Conservation (phyloP, 2,797 vertebrate species). For the Harpagifer antarcticus region DNA sequence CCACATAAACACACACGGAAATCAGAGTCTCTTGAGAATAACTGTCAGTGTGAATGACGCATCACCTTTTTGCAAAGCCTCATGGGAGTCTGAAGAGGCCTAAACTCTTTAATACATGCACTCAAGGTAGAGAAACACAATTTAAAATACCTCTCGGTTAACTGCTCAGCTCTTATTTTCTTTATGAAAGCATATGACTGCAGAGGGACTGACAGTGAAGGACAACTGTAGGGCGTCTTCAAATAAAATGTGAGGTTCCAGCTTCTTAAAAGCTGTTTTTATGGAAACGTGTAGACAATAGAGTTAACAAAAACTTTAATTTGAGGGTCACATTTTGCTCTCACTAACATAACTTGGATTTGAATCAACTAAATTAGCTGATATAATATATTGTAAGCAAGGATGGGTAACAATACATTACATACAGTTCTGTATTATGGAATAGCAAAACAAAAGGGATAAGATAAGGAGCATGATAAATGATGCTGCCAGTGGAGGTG, state of each 20-base stretch:
- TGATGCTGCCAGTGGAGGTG: slow-evolving; percentile 28
- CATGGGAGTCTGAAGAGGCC: slow-evolving; percentile 45
- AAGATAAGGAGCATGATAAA: not conserved
- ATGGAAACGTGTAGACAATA: not conserved
- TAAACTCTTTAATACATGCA: not conserved
- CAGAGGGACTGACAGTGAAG: slow-evolving; percentile 1
- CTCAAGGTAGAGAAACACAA: not conserved
- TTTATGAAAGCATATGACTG: not conserved
- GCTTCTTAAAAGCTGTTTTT: not conserved
- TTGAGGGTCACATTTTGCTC: not conserved
- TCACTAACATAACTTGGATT: not conserved
- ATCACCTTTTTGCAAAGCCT: slow-evolving; percentile 42
- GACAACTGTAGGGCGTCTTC: not conserved
- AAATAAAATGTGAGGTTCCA: not conserved
- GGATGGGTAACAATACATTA: not conserved
- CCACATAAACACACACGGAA: slow-evolving; percentile 21
- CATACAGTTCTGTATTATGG: not conserved
- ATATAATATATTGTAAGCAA: not conserved
- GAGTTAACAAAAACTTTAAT: not conserved
- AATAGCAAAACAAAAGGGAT: not conserved
- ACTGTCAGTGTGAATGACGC: slow-evolving; percentile 40
- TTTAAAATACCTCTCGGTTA: slow-evolving; percentile 14
- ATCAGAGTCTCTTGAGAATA: slow-evolving; percentile 22
- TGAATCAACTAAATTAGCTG: rapidly evolving
- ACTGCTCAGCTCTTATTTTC: not conserved